Percentiles rank a stretch among this genome's conserved stretches.
Evolutionary conservation across 92 coral and sea anemone species (phyloP).

Genomic region (Muricea muricata): DNA sequence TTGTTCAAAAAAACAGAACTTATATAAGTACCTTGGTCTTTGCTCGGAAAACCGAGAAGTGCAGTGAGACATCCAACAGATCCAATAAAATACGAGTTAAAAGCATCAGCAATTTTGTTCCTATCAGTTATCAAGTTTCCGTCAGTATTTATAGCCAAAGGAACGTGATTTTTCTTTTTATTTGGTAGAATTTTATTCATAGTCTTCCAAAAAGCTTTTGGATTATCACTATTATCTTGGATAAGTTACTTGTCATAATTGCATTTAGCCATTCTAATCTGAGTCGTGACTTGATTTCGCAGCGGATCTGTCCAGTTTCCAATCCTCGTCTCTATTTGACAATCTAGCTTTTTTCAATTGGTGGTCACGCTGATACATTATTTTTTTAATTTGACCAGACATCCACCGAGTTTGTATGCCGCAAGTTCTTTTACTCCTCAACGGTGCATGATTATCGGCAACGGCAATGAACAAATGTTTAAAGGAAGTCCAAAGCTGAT

Average conservation of each 20-base stretch:
- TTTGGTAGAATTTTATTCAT: conserved; percentile 37
- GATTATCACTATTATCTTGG: conserved; percentile 38
- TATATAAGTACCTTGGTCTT: too few relatives aligned
- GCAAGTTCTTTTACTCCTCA: conserved; percentile 23
- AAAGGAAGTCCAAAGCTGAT: too few relatives aligned
- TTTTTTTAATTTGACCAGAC: not conserved
- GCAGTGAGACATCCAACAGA: conserved; percentile 17
- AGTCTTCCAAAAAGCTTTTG: conserved; percentile 35
- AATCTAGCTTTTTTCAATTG: conserved; percentile 19
- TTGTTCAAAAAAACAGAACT: not conserved
- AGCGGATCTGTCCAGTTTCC: conserved; percentile 35
- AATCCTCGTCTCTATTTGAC: conserved; percentile 38
- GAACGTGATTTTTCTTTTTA: not conserved
- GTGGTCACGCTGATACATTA: conserved; percentile 31
- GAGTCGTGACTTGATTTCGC: conserved; percentile 32
- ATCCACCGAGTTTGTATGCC: too few relatives aligned
- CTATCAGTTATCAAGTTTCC: conserved; percentile 6
- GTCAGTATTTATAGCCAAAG: not conserved
- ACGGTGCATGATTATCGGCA: not conserved
- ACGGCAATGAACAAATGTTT: too few relatives aligned
- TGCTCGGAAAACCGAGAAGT: not conserved
- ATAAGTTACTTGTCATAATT: conserved; percentile 23
- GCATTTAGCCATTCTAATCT: conserved; percentile 23
- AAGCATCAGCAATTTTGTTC: conserved; percentile 25
- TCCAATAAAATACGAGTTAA: conserved; percentile 33